These are phyloP conservation scores for Meriones psammophilus DNA, from an alignment of 2,797 vertebrate species.

Conservation along the genomic window DNA sequence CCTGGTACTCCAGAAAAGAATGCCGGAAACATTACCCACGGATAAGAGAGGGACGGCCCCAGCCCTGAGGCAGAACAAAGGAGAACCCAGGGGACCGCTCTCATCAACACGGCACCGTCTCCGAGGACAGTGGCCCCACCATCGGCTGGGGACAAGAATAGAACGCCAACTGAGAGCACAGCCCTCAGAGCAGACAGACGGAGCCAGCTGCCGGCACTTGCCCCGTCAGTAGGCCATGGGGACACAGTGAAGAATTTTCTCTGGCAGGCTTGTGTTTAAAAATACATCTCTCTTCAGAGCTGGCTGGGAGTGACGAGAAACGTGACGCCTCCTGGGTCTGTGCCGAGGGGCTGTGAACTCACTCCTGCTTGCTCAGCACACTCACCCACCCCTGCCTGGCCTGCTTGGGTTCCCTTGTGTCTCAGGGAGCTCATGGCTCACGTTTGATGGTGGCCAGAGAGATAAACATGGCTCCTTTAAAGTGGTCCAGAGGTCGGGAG, in stretches of 20 bases:
- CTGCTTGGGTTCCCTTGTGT: neutral
- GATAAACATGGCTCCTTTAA: neutral
- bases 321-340: neutral
- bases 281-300: slow-evolving; percentile 55
- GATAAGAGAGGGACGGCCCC: neutral
- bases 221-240: slow-evolving; percentile 57
- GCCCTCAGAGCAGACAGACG: slow-evolving; percentile 44
- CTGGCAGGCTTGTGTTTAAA: slow-evolving; percentile 57
- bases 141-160: slow-evolving; percentile 60
- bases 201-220: slow-evolving; percentile 22
- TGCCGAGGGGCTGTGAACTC: neutral
- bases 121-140: slow-evolving; percentile 17
- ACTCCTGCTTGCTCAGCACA: neutral
- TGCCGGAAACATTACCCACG: too few relatives aligned
- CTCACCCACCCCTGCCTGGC: too few relatives aligned
- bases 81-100: neutral
- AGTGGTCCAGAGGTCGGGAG: neutral
- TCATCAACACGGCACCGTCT: neutral
- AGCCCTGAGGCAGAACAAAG: slow-evolving; percentile 24
- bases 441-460: neutral
- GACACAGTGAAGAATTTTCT: slow-evolving; percentile 38
- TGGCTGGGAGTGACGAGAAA: neutral
- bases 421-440: neutral
- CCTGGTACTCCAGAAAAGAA: neutral
- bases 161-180: slow-evolving; percentile 59